Percentiles rank a stretch among this genome's conserved stretches.
Conservation (phyloP, 2,888 invertebrate genomes). For the Leucozona laternaria region DNA sequence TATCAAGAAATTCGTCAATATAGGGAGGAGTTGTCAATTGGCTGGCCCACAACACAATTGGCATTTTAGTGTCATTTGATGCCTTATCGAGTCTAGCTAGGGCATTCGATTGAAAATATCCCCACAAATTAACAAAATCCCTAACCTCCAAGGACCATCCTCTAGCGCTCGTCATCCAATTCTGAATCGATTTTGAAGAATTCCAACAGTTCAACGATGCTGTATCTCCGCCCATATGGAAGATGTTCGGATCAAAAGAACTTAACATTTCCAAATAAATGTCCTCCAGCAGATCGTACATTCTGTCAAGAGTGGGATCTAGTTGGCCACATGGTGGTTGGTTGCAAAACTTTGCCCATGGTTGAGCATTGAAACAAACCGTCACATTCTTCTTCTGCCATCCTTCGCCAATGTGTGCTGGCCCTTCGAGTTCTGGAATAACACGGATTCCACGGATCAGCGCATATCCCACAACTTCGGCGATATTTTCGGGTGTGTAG, state of each 20-base stretch:
- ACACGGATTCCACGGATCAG: constrained; percentile 90
- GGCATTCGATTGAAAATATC: constrained; percentile 86
- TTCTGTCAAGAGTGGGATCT: constrained; percentile 87
- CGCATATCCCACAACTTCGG: constrained; percentile 86
- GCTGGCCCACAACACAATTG: constrained; percentile 91
- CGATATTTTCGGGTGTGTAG: constrained; percentile 84
- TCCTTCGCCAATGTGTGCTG: constrained; percentile 92
- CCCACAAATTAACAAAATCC: constrained; percentile 88
- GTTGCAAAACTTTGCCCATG: constrained; percentile 88
- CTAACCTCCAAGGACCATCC: constrained; percentile 85
- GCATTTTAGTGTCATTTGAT: constrained; percentile 84
- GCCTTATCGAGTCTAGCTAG: constrained; percentile 75
- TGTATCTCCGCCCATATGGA: constrained; percentile 94
- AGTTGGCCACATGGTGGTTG: constrained; percentile 93
- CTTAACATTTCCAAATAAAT: constrained; percentile 89
- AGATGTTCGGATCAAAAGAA: constrained; percentile 86
- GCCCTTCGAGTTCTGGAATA: constrained; percentile 94
- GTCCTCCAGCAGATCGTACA: constrained; percentile 87
- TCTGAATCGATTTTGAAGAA: constrained; percentile 86
- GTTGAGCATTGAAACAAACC: constrained; percentile 87
- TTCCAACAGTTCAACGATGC: constrained; percentile 88
- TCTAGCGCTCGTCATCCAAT: constrained; percentile 88
- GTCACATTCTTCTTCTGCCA: constrained; percentile 88
- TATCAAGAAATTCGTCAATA: constrained; percentile 87
- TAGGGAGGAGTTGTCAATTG: constrained; percentile 87